A percentile compares a stretch with the other conserved stretches of the same genome.
phyloP scores from a whole-genome alignment of 2,113 vertebrate genomes.

The Psittacus erithacus region DNA sequence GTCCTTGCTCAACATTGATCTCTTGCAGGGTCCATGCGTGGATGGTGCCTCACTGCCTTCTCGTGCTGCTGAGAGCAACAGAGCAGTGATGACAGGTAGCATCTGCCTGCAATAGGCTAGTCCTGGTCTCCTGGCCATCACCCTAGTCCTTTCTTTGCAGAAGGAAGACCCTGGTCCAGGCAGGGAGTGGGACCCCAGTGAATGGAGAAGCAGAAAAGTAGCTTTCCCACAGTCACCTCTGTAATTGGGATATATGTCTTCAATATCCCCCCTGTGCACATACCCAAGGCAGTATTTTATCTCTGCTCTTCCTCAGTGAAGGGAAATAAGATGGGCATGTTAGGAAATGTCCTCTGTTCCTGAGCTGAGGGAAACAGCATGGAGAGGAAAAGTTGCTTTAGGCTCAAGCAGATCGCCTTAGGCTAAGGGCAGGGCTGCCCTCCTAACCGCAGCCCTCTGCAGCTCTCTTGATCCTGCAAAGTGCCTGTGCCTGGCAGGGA shows the following conservation, averaged over 20 bases:
- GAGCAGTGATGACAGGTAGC: background rate
- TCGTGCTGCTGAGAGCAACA: accelerated
- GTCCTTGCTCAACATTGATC: background rate
- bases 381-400: background rate
- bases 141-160: background rate
- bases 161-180: background rate
- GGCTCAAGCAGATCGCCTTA: background rate
- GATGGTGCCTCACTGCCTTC: background rate
- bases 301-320: background rate
- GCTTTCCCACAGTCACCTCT: background rate
- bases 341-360: background rate
- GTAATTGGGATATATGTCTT: background rate
- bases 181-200: background rate
- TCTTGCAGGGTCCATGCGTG: background rate
- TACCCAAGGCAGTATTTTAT: background rate
- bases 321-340: background rate
- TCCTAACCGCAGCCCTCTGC: background rate
- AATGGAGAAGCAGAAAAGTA: background rate
- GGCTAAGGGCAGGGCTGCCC: background rate
- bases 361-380: background rate
- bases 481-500: background rate
- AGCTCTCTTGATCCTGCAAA: background rate
- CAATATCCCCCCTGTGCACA: too few species aligned
- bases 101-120: background rate
- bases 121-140: background rate